These are phyloP conservation scores for Fragum sueziense DNA, from an alignment of 2,888 invertebrate species.

Conservation along the genomic window DNA sequence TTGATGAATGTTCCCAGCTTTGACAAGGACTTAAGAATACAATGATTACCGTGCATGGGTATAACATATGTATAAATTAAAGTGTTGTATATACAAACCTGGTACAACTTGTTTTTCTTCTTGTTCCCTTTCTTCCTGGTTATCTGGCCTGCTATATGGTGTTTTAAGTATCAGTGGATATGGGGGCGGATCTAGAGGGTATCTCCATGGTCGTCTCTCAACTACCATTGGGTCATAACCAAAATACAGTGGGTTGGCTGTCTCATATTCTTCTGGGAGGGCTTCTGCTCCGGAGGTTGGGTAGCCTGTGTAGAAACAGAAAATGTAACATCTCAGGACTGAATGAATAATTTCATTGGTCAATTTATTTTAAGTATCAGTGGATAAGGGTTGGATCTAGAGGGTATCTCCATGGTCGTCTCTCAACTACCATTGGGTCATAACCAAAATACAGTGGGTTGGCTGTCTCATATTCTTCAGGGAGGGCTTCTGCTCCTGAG, in stretches of 20 bases:
- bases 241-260: conserved; percentile 67
- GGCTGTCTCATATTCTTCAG: conserved; percentile 72
- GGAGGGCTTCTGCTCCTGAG: conserved; percentile 75
- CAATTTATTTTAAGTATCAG: conserved; percentile 47
- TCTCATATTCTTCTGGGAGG: conserved; percentile 73
- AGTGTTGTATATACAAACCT: conserved; percentile 20
- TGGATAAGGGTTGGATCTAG: conserved; percentile 61
- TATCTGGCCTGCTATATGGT: neutral
- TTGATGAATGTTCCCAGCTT: too few species aligned
- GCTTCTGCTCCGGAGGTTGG: conserved; percentile 77
- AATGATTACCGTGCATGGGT: too few species aligned
- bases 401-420: conserved; percentile 66
- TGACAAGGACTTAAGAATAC: too few species aligned
- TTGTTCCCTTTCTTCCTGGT: neutral
- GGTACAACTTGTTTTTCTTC: conserved; percentile 32
- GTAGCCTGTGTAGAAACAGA: conserved; percentile 70
- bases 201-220: conserved; percentile 64
- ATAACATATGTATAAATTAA: too few species aligned
- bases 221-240: conserved; percentile 65
- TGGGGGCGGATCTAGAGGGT: conserved; percentile 61
- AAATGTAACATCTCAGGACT: neutral
- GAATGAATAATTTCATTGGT: too few species aligned
- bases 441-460: conserved; percentile 68
- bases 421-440: conserved; percentile 63
- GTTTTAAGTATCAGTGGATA: conserved; percentile 58